A percentile compares a stretch with the other conserved stretches of the same genome.
These are phyloP conservation scores for Chydorus sphaericus DNA, from an alignment of 2,888 invertebrate genomes.

Conservation along the genomic window DNA sequence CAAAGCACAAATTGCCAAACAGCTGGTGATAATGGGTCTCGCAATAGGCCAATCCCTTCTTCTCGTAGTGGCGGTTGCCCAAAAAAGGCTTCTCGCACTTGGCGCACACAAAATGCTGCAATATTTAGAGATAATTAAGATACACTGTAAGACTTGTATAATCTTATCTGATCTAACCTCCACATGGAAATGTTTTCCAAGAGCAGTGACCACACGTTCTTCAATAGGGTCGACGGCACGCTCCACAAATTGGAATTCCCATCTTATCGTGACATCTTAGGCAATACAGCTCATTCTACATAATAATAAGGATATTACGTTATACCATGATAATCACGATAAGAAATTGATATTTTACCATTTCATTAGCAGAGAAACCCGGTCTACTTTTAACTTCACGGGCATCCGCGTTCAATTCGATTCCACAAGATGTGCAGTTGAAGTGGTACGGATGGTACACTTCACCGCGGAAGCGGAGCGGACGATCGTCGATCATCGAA, in stretches of 20 bases:
- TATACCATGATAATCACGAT: neutral
- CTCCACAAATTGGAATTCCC: constrained; percentile 99
- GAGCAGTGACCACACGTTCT: constrained; percentile 93
- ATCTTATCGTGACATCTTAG: constrained; percentile 97
- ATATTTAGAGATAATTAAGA: neutral
- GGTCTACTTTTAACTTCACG: constrained; percentile 85
- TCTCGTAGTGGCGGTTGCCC: constrained; percentile 96
- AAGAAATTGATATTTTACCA: constrained; percentile 27
- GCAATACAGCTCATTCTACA: constrained; percentile 85
- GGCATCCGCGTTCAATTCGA: constrained; percentile 88
- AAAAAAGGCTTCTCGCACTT: constrained; percentile 99
- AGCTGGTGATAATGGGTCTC: constrained; percentile 98
- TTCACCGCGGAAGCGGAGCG: constrained; percentile 82
- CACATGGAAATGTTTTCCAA: constrained; percentile 97
- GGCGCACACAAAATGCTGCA: constrained; percentile 94
- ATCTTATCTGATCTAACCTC: no score
- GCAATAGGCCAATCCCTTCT: constrained; percentile 95
- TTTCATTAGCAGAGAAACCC: constrained; percentile 77
- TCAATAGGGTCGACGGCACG: constrained; percentile 97
- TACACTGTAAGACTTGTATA: neutral
- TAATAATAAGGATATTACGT: neutral
- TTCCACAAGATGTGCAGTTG: constrained; percentile 82
- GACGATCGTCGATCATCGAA: constrained; percentile 80
- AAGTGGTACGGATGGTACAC: constrained; percentile 99
- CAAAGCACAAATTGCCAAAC: constrained; percentile 96